Evolutionary conservation across 2,888 invertebrate genomes (phyloP), one percentile per base, ranked within the genome.

Genomic region (Latrodectus elegans): DNA sequence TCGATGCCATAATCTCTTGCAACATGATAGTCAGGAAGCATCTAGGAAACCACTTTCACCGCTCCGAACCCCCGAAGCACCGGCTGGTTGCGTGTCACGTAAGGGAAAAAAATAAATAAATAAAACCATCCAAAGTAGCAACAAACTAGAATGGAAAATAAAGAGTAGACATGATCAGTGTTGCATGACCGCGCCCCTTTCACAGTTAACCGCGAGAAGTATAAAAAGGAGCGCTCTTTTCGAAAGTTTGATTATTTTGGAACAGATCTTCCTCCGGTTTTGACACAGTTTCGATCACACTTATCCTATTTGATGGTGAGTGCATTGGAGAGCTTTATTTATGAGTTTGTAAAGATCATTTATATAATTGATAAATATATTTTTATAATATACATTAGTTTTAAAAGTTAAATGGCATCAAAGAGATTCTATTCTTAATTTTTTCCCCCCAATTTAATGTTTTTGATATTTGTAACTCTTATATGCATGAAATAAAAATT

Each of bases 181-280:
- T 86, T 77, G 81, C 86, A 65, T 86, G 76, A 75, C 86, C 86
- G 81, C 86, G 81, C 86, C 86, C 86, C 75, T 75, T 86, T 70
- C 80, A 49, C 81, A 72, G 85, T 80, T 80, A 60, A 75, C 75
- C 68, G 79, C 26, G 70, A 53, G 52, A 67, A 60, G 65, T 86
- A 86, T 86, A 86, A 81, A 81, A 86, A 76, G 71, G 67, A 6
- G 72, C 55, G 22, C 15, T 70, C 72, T 26, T 38, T 75, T 51
- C 15, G 70, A 53, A 51, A 51, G 68, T 38, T n/a, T 70, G 76
- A 86, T 71, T 76, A 86, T 64, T 86, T 86, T 86, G 60, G n/a
- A 52, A 60, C 71, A 75, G 22, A 49, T 77, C 72, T 77, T 74
- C 75, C 82, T 52, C 22, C 70, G 15, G 74, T 64, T 53, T 68